Conservation (phyloP, 64 coral and sea anemone species). For the Actinia tenebrosa region DNA sequence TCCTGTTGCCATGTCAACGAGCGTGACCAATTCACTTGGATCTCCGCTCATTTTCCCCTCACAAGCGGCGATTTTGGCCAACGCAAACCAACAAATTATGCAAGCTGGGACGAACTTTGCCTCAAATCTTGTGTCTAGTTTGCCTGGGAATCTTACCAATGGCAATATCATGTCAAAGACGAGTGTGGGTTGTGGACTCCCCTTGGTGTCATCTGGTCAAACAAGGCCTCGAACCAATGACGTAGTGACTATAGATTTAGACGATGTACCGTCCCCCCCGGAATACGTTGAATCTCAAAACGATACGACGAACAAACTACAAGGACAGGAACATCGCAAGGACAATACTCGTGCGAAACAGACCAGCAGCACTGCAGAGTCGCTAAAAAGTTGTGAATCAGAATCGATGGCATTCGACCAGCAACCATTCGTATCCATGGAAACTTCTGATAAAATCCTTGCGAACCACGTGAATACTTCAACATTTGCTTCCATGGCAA, state of each 20-base stretch:
- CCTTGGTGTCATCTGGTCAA: background rate
- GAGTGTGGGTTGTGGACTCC: background rate
- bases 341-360: background rate
- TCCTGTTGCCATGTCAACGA: background rate
- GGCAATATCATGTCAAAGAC: background rate
- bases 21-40: background rate
- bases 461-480: background rate
- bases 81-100: background rate
- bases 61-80: background rate
- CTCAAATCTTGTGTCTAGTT: background rate
- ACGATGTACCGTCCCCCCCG: slow-evolving; percentile 53
- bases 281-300: background rate
- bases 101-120: background rate
- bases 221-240: background rate
- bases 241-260: slow-evolving; percentile 50
- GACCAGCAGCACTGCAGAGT: background rate
- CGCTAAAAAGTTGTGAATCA: background rate
- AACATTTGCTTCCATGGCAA: background rate
- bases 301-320: background rate
- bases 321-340: background rate
- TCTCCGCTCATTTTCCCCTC: background rate
- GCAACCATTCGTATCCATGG: background rate
- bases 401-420: background rate
- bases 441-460: background rate
- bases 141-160: background rate